A percentile compares a stretch with the other conserved stretches of the same genome.
Conservation (phyloP, 2,113 vertebrate species). For the Cricetomys ansorgei region DNA sequence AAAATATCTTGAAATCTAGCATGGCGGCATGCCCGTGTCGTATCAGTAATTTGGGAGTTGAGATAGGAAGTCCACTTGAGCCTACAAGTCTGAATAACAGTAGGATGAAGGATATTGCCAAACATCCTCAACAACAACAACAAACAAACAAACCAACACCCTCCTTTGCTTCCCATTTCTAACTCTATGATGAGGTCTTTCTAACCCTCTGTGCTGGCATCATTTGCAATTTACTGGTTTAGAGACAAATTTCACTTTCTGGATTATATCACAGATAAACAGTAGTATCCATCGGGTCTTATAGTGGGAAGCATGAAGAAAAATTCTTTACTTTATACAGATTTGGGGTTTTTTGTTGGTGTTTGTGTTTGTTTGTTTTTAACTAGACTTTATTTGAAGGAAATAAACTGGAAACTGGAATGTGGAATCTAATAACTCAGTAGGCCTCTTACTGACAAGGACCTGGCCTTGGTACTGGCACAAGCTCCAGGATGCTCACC, state of each 20-base stretch:
- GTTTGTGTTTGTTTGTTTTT: background rate
- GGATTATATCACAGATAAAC: slow-evolving; percentile 25
- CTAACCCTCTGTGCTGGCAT: accelerated
- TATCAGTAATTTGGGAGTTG: background rate
- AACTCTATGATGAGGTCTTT: background rate
- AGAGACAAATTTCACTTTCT: background rate
- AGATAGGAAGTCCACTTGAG: background rate
- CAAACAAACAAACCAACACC: background rate
- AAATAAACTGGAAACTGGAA: background rate
- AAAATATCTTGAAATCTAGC: background rate
- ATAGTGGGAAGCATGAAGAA: background rate
- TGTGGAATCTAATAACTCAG: background rate
- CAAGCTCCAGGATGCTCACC: accelerated
- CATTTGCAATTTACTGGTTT: background rate
- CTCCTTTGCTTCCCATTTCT: background rate
- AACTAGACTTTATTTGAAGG: background rate
- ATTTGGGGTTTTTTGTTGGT: background rate
- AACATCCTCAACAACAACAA: background rate
- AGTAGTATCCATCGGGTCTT: background rate
- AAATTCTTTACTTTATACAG: background rate
- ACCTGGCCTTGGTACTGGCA: too few relatives aligned
- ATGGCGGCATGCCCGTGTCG: background rate
- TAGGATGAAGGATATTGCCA: background rate
- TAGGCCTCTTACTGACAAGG: background rate
- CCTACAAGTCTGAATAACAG: background rate